Base-by-base conservation (phyloP, 2,797 vertebrate species). In the Nothura maculosa region DNA sequence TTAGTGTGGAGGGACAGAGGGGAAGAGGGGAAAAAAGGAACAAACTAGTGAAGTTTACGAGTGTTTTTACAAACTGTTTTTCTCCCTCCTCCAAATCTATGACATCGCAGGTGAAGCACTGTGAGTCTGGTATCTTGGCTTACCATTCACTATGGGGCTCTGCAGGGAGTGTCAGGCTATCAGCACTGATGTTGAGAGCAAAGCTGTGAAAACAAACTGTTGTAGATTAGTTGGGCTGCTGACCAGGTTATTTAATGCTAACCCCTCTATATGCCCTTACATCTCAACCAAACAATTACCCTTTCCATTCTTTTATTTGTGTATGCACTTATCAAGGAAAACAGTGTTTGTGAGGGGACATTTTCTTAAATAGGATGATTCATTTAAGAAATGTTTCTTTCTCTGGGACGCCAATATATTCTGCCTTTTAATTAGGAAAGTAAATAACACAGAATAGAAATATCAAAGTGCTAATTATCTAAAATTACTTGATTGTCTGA, bases 151-250 rank as follows among this genome's bases (percentile, higher is more conserved):
- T 97, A 94, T 81, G 97, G 92, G 95, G 93, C 97, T 97, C 98
- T 91, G 96, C 96, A 47, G 98, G 98, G 98, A 98, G 97, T 40
- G 92, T 86, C 92, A 89, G 96, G 92, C 96, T 97, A 92, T 97
- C 96, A 91, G 79, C 77, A 75, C 69, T 77, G 95, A 94, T 81
- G 96, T 96, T 96, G 95, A 89, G 70, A 95, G 96, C 91, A 96
- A 98, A 98, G 98, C 98, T 98, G 98, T 97, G 98, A 98, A 98
- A 98, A 98, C 98, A 98, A 98, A 98, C 94, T 3, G 0, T 81
- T 78, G 85, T 69, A 96, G 97, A 98, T 98, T 98, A 98, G 97
- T 52, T 81, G 95, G 94, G 94, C 95, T 81, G 96, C 97, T 97
- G 97, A 94, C 97, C 95, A 85, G 96, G 96, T 95, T 95, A 97